phyloP scores from a whole-genome alignment of 2,797 vertebrate genomes.

The Sphenopsis melanotis region DNA sequence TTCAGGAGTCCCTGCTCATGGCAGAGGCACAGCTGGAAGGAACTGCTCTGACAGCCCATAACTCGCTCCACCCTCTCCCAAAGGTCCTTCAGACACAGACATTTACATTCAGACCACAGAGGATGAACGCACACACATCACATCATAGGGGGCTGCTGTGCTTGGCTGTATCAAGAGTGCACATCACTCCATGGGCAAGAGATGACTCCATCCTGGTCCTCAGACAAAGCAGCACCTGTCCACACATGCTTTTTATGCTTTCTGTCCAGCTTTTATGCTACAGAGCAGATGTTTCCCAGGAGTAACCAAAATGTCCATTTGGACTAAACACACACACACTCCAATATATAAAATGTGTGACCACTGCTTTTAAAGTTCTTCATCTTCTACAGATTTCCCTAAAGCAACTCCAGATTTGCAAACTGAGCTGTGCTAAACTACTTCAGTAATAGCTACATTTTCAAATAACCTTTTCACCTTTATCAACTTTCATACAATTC shows the following conservation, averaged over 20 bases:
- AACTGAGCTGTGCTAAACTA: background rate
- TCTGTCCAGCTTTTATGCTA: background rate
- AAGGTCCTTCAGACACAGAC: background rate
- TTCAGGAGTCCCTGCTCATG: background rate
- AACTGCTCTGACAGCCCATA: accelerated
- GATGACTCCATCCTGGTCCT: accelerated
- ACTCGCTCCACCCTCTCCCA: background rate
- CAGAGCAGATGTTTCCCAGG: background rate
- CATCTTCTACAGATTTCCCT: background rate
- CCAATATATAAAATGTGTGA: background rate
- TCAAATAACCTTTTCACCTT: background rate
- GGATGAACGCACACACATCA: accelerated
- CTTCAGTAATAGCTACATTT: background rate
- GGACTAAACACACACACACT: background rate
- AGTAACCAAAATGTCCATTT: background rate
- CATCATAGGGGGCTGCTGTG: background rate
- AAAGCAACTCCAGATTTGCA: background rate
- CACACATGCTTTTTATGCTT: background rate
- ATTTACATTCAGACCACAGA: too few relatives aligned
- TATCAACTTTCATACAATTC: background rate
- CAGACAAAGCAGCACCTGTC: background rate
- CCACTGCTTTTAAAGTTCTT: background rate
- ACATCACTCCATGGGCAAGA: accelerated
- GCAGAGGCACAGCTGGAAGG: background rate
- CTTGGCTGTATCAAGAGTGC: background rate